Conservation (phyloP, 2,797 vertebrate genomes). For the Acridotheres tristis region DNA sequence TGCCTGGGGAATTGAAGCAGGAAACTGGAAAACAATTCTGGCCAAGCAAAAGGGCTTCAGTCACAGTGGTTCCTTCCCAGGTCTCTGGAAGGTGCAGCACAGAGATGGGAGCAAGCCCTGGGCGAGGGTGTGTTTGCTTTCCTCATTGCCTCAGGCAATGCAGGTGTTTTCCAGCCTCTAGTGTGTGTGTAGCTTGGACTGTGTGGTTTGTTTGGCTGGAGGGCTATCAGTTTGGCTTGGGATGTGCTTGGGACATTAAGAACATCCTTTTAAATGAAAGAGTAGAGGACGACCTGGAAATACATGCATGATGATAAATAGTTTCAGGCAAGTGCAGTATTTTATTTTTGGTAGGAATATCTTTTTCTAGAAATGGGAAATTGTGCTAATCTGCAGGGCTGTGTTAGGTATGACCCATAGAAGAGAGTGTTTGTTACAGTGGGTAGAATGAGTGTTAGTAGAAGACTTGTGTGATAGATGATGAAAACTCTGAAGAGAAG, state of each 20-base stretch:
- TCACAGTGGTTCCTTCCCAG: background rate
- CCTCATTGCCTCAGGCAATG: background rate
- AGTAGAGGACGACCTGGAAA: background rate
- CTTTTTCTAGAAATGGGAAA: background rate
- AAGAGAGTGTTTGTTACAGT: background rate
- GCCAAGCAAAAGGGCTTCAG: background rate
- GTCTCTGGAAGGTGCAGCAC: background rate
- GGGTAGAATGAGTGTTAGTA: background rate
- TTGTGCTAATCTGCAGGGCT: background rate
- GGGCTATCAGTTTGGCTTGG: background rate
- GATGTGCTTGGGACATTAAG: background rate
- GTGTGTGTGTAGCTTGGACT: background rate
- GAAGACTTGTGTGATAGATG: background rate
- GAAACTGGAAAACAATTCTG: background rate
- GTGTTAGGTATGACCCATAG: background rate
- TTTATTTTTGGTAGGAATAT: background rate
- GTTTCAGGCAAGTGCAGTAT: background rate
- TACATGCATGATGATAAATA: background rate
- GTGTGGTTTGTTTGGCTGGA: background rate
- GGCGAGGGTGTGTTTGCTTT: background rate
- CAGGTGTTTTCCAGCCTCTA: background rate
- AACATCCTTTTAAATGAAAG: background rate
- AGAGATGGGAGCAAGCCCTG: background rate
- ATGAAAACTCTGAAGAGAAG: background rate
- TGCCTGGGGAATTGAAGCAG: background rate